Evolutionary conservation across 1,140 invertebrate species (phyloP).

Genomic region (Halesus radiatus): DNA sequence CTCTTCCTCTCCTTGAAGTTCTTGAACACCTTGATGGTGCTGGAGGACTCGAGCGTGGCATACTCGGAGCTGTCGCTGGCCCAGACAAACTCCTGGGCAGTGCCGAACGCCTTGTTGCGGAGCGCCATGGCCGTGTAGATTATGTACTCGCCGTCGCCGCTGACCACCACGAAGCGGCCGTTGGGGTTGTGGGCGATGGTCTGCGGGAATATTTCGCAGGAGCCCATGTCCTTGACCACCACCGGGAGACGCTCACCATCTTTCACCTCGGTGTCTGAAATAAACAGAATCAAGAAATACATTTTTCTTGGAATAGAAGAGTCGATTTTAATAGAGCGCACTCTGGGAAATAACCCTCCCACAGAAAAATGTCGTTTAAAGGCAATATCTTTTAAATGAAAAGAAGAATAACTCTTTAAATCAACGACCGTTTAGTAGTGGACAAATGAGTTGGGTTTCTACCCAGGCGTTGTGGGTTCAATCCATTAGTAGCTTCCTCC

Average conservation of each 20-base stretch:
- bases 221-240: constrained; percentile 98
- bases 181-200: constrained; percentile 99
- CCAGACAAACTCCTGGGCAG: constrained; percentile 99
- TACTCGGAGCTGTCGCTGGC: constrained; percentile 97
- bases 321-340: no score
- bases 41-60: constrained; percentile 91
- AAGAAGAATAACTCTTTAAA: no score
- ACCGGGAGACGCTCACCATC: constrained; percentile 95
- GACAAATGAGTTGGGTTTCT: no score
- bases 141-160: constrained; percentile 99
- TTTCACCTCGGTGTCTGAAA: constrained; percentile 78
- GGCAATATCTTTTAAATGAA: no score
- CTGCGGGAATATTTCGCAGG: constrained; percentile 99
- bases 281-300: neutral
- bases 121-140: constrained; percentile 99
- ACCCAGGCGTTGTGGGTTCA: no score
- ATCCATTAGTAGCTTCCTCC: no score
- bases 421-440: no score
- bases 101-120: constrained; percentile 98
- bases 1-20: constrained; percentile 98
- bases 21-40: constrained; percentile 95
- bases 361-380: no score
- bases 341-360: no score
- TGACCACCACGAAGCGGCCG: constrained; percentile 98
- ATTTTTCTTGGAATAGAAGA: no score